Conservation (phyloP, 2,888 invertebrate species). For the Leucoma salicis region DNA sequence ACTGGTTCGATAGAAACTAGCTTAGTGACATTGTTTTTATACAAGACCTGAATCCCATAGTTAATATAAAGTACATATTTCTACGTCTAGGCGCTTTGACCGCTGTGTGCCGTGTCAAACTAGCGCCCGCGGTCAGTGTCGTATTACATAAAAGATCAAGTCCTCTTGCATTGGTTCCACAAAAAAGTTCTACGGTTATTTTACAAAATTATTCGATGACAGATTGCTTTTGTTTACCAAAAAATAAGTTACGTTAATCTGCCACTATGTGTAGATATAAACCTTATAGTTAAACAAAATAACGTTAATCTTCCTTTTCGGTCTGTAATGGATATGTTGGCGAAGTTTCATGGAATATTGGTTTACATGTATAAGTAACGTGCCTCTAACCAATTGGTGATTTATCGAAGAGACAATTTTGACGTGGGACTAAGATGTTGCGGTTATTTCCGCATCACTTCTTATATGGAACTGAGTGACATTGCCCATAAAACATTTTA, state of each 20-base stretch:
- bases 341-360: constrained; percentile 52
- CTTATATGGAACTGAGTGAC: constrained; percentile 51
- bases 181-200: constrained; percentile 67
- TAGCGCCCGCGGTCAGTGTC: constrained; percentile 63
- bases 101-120: constrained; percentile 49
- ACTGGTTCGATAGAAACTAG: constrained; percentile 26
- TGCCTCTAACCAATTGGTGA: constrained; percentile 55
- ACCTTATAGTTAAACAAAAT: constrained; percentile 42
- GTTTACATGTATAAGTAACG: constrained; percentile 62
- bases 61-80: constrained; percentile 41
- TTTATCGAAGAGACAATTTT: constrained; percentile 60
- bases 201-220: constrained; percentile 69
- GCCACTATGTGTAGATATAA: constrained; percentile 39
- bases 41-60: constrained; percentile 4
- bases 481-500: constrained; percentile 30
- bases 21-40: constrained; percentile 10
- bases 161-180: constrained; percentile 63
- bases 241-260: constrained; percentile 22
- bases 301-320: constrained; percentile 20
- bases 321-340: constrained; percentile 45
- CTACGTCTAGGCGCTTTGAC: constrained; percentile 50
- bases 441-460: constrained; percentile 59
- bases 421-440: constrained; percentile 57
- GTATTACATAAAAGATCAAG: constrained; percentile 72
- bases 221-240: constrained; percentile 33